phyloP scores from a whole-genome alignment of 2,113 vertebrate species.

The Accipiter virgatus region DNA sequence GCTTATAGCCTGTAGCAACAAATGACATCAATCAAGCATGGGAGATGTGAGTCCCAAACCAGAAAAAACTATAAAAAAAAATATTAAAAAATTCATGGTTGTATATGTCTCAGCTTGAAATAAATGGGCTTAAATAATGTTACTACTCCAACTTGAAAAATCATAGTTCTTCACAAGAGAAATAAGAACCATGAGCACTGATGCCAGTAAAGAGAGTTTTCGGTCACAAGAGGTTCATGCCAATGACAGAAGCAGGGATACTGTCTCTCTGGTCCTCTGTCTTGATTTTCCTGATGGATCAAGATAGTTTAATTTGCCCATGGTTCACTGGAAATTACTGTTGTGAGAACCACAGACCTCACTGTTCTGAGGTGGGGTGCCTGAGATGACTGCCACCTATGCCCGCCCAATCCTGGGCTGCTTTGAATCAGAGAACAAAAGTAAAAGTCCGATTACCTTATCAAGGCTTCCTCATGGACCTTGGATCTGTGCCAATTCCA shows the following conservation, averaged over 20 bases:
- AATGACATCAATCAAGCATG: background rate
- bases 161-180: background rate
- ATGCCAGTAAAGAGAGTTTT: background rate
- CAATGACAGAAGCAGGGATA: background rate
- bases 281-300: background rate
- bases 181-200: background rate
- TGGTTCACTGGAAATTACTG: background rate
- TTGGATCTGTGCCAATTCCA: background rate
- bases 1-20: background rate
- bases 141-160: background rate
- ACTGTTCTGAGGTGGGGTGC: rapidly evolving
- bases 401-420: background rate
- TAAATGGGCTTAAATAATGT: background rate
- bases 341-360: background rate
- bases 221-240: background rate
- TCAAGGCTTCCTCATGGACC: background rate
- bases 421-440: background rate
- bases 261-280: background rate
- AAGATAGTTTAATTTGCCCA: background rate
- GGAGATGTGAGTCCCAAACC: background rate
- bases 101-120: background rate
- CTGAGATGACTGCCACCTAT: background rate
- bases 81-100: background rate
- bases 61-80: background rate
- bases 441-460: background rate